Evolutionary conservation across 2,888 invertebrate genomes (phyloP).

Genomic region (Polia nebulosa): DNA sequence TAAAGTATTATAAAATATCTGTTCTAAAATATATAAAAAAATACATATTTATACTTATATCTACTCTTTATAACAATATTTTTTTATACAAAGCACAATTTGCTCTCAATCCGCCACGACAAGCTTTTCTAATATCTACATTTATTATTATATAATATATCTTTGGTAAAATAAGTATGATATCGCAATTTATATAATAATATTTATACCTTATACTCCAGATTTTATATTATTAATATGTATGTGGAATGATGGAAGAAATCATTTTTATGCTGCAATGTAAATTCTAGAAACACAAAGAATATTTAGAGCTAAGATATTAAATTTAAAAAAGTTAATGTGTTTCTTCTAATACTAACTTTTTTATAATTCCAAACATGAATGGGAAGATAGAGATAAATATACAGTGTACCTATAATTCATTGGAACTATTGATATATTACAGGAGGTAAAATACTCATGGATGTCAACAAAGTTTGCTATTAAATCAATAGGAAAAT

Average conservation of each 20-base stretch:
- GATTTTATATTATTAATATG: background rate
- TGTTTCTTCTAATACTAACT: too few species aligned
- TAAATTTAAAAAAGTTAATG: too few species aligned
- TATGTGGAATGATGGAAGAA: background rate
- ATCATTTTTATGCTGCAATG: too few species aligned
- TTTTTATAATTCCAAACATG: too few species aligned
- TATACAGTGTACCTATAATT: background rate
- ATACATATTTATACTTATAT: background rate
- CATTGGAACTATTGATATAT: background rate
- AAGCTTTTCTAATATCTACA: background rate
- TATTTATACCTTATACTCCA: background rate
- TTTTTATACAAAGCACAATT: background rate
- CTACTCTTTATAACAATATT: background rate
- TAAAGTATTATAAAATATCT: background rate
- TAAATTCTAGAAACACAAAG: background rate
- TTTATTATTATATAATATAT: background rate
- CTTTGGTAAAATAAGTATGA: conserved; percentile 4
- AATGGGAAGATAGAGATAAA: too few species aligned
- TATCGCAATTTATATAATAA: conserved; percentile 1
- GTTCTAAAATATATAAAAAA: background rate
- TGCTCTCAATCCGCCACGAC: background rate
- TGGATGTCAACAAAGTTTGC: background rate
- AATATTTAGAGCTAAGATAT: too few species aligned
- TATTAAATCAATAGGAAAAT: background rate
- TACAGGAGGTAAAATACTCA: background rate